Evolutionary conservation across 1,140 invertebrate species (phyloP).

Genomic region (Patella vulgata): DNA sequence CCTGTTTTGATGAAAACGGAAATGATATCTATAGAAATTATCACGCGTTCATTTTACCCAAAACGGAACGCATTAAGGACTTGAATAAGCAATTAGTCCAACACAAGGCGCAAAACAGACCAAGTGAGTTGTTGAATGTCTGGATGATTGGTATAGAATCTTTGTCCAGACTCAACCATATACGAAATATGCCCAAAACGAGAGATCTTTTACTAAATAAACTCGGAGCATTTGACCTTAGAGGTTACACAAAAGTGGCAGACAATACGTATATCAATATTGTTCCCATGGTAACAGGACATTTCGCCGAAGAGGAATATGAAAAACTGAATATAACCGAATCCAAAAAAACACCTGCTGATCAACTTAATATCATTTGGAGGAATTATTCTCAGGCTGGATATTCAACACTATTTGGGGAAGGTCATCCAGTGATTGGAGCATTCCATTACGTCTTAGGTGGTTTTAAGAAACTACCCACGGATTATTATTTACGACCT

Average conservation of each 20-base stretch:
- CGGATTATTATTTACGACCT: conserved; percentile 65
- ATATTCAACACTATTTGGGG: conserved; percentile 64
- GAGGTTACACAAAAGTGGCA: conserved; percentile 63
- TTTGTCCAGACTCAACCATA: conserved; percentile 85
- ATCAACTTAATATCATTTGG: conserved; percentile 65
- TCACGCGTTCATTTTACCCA: conserved; percentile 65
- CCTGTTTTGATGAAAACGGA: conserved; percentile 46
- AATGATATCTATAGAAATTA: conserved; percentile 64
- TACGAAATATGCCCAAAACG: conserved; percentile 82
- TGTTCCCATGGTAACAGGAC: conserved; percentile 62
- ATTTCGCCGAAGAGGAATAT: conserved; percentile 60
- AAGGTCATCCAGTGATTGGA: conserved; percentile 63
- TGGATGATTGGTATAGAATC: conserved; percentile 88
- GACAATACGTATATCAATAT: conserved; percentile 67
- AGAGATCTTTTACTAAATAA: conserved; percentile 69
- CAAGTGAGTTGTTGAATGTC: conserved; percentile 67
- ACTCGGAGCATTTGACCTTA: conserved; percentile 56
- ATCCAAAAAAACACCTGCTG: conserved; percentile 46
- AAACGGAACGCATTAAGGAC: conserved; percentile 54
- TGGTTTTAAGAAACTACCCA: conserved; percentile 62
- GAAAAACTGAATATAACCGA: conserved; percentile 24
- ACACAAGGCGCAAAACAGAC: conserved; percentile 19
- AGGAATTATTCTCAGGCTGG: conserved; percentile 60
- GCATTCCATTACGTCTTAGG: conserved; percentile 62
- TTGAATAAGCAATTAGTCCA: conserved; percentile 37